A percentile compares a stretch with the other conserved stretches of the same genome.
Conservation (phyloP, 2,888 invertebrate species). For the Apotomis capreana region DNA sequence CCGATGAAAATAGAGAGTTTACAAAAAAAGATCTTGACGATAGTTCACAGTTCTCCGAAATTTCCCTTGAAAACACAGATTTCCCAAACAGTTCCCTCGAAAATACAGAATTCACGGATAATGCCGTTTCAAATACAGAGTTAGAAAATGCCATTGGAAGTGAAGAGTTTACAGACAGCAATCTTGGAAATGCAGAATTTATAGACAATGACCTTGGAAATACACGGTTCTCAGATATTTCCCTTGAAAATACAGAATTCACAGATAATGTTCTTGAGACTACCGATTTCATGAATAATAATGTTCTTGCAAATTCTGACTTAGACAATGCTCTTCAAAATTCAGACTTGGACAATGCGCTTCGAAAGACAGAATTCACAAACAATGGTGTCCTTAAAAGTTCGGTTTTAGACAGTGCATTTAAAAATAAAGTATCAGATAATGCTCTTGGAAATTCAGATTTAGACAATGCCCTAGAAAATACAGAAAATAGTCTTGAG, state of each 20-base stretch:
- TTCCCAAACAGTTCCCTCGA: not conserved
- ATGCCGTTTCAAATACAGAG: not conserved
- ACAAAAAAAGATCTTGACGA: no score
- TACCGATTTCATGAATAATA: not conserved
- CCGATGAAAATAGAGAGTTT: no score
- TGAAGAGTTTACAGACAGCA: not conserved
- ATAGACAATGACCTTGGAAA: not conserved
- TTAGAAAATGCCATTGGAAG: not conserved
- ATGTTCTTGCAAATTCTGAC: not conserved
- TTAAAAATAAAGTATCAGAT: not conserved
- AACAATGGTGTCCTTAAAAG: no score
- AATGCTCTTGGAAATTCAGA: constrained; percentile 2
- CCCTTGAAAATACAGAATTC: not conserved
- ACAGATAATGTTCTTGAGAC: not conserved
- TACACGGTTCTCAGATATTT: not conserved
- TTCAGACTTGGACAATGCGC: constrained; percentile 12
- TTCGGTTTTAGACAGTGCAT: not conserved
- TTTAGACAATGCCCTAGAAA: not conserved
- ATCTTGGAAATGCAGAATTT: not conserved
- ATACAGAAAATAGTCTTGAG: not conserved
- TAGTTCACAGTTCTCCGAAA: no score
- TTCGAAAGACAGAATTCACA: not conserved
- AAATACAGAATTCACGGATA: not conserved
- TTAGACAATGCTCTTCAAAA: not conserved
- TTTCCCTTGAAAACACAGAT: not conserved